Conservation (phyloP, 2,797 vertebrate species). For the Sebastes steindachneri region DNA sequence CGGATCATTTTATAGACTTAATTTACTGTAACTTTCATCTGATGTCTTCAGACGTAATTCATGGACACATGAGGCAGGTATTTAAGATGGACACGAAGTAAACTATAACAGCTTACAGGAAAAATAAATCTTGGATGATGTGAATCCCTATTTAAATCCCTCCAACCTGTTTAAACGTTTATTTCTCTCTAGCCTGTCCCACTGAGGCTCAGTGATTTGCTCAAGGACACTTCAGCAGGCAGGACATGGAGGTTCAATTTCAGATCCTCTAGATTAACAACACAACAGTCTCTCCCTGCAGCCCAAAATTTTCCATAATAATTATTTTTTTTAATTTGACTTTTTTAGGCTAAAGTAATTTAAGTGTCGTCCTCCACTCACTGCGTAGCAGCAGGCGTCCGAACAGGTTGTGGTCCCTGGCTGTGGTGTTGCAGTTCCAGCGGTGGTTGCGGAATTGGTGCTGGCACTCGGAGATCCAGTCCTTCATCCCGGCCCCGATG, state of each 20-base stretch:
- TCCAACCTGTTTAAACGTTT: background rate
- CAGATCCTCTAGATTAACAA: background rate
- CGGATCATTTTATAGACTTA: background rate
- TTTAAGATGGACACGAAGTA: background rate
- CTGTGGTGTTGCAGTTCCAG: constrained; percentile 94
- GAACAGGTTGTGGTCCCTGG: constrained; percentile 91
- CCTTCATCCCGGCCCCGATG: constrained; percentile 89
- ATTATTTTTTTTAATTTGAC: background rate
- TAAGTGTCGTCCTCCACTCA: constrained; percentile 75
- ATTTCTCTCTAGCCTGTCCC: background rate
- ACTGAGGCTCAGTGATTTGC: background rate
- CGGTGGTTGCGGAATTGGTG: constrained; percentile 95
- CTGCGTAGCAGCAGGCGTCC: constrained; percentile 90
- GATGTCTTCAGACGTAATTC: background rate
- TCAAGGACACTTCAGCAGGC: background rate
- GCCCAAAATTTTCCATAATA: background rate
- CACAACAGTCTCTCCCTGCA: background rate
- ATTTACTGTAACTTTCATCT: background rate
- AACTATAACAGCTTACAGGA: background rate
- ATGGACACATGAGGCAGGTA: background rate
- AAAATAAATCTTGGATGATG: background rate
- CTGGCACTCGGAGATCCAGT: constrained; percentile 96
- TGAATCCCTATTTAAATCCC: background rate
- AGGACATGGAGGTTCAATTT: background rate
- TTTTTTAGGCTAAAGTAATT: background rate